These are phyloP conservation scores for Antheraea yamamai DNA, from an alignment of 2,888 invertebrate species.

Conservation along the genomic window DNA sequence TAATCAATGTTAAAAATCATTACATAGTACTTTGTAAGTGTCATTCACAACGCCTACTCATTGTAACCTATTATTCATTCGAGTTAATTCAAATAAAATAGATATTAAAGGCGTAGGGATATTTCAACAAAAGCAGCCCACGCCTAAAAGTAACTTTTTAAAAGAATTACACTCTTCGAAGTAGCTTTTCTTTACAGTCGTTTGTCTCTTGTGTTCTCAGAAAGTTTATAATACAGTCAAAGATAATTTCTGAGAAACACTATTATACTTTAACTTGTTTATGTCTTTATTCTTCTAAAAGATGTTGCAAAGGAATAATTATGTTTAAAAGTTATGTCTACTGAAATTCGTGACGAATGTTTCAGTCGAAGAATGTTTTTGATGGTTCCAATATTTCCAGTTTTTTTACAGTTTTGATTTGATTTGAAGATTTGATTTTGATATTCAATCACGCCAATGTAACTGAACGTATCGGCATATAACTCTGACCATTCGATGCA, in stretches of 20 bases:
- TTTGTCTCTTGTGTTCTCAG: conserved; percentile 24
- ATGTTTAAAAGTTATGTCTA: not conserved
- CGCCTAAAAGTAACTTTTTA: conserved; percentile 47
- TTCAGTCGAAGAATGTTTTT: no score
- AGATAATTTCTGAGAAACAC: not conserved
- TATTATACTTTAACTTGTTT: not conserved
- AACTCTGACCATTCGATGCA: no score
- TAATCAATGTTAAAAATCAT: not conserved
- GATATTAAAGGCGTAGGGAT: conserved; percentile 28
- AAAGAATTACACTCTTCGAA: conserved; percentile 43
- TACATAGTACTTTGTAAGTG: not conserved
- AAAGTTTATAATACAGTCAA: conserved; percentile 37
- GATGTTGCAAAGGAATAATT: not conserved
- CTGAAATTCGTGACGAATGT: not conserved
- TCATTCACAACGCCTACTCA: no score
- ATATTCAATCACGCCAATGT: no score
- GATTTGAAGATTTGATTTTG: no score
- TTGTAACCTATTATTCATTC: no score
- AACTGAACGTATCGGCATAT: no score
- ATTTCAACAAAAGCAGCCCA: conserved; percentile 47
- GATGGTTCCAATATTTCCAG: no score
- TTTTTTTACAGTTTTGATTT: no score
- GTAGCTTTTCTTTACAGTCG: conserved; percentile 33
- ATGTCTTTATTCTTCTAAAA: not conserved
- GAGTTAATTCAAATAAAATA: not conserved